Evolutionary conservation across 2,888 invertebrate species (phyloP).

Genomic region (Watsonalla cultraria): DNA sequence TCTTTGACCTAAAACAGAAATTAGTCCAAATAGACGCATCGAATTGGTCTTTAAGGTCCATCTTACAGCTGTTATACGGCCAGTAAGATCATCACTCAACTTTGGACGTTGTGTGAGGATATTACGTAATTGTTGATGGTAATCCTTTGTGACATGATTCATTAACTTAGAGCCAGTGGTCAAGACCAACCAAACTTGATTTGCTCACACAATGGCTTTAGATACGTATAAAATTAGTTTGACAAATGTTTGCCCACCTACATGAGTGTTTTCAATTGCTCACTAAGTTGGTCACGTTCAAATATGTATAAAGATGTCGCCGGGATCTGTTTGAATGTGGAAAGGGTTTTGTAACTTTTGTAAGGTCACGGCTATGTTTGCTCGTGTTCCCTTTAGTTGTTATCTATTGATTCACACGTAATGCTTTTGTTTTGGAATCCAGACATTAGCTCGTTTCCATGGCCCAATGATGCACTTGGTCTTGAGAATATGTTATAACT

Average conservation of each 20-base stretch:
- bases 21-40: slow-evolving; percentile 44
- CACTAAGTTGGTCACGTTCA: slow-evolving; percentile 1
- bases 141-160: slow-evolving; percentile 9
- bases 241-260: slow-evolving; percentile 2
- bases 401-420: too few relatives aligned
- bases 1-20: slow-evolving; percentile 40
- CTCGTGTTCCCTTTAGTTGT: too few relatives aligned
- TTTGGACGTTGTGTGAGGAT: slow-evolving; percentile 6
- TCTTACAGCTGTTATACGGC: slow-evolving; percentile 32
- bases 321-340: background rate
- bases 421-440: too few relatives aligned
- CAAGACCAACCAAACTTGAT: slow-evolving; percentile 1
- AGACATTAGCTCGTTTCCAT: too few relatives aligned
- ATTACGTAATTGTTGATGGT: slow-evolving; percentile 18
- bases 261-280: background rate
- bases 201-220: background rate
- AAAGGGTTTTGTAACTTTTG: background rate
- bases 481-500: too few relatives aligned
- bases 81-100: slow-evolving; percentile 22
- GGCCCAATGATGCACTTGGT: too few relatives aligned
- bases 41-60: slow-evolving; percentile 37
- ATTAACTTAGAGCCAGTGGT: slow-evolving; percentile 1
- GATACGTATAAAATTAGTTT: background rate
- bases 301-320: background rate
- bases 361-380: background rate